Percentiles rank a stretch among this genome's conserved stretches.
These are phyloP conservation scores for Cylindroiulus punctatus DNA, from an alignment of 2,888 invertebrate species.

Conservation along the genomic window DNA sequence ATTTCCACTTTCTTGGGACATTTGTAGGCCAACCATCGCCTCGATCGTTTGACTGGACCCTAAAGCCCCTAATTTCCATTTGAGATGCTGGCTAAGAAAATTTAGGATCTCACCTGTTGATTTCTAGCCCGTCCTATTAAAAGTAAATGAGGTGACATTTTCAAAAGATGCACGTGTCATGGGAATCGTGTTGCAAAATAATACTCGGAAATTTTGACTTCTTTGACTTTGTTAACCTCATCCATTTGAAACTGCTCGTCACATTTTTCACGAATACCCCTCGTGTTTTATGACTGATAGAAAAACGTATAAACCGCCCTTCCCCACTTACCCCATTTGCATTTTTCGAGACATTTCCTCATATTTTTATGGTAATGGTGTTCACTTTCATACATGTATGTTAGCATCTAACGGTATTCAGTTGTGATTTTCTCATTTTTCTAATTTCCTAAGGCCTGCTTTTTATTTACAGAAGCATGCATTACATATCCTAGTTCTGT, in stretches of 20 bases:
- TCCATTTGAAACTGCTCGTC: background rate
- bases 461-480: conserved; percentile 13
- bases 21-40: conserved; percentile 21
- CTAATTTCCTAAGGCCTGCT: background rate
- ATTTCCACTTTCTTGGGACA: conserved; percentile 7
- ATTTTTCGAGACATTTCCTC: background rate
- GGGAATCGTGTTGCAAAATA: background rate
- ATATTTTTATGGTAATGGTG: background rate
- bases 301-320: background rate
- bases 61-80: conserved; percentile 29
- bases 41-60: conserved; percentile 25
- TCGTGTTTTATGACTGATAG: background rate
- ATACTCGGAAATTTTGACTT: conserved; percentile 4
- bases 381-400: background rate
- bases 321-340: background rate
- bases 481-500: background rate
- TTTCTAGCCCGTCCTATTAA: conserved; percentile 34
- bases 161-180: background rate
- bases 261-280: background rate
- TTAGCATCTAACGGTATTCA: background rate
- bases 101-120: conserved; percentile 22
- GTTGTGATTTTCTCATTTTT: background rate
- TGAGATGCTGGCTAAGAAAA: background rate
- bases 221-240: conserved; percentile 4
- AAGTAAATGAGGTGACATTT: conserved; percentile 31